Conservation (phyloP, 2,113 vertebrate genomes). For the Leptobrachium ailaonicum region DNA sequence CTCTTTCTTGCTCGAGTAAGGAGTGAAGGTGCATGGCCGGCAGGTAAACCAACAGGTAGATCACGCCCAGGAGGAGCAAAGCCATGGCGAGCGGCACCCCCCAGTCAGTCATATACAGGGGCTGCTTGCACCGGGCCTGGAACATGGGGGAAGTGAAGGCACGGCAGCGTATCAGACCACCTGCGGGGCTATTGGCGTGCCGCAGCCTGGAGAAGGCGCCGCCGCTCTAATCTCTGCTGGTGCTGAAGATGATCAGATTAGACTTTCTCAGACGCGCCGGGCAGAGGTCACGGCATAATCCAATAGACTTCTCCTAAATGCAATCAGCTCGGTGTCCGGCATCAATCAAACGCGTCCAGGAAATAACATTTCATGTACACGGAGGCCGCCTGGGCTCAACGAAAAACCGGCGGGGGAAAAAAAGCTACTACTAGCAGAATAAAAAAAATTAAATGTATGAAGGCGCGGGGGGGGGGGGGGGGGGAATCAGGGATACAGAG, state of each 20-base stretch:
- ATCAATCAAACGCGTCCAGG: too few relatives aligned
- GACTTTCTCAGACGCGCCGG: neutral
- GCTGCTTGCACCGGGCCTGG: conserved; percentile 71
- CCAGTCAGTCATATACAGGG: conserved; percentile 70
- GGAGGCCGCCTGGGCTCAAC: too few relatives aligned
- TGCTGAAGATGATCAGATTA: neutral
- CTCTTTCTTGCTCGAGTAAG: conserved; percentile 60
- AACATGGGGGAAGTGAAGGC: conserved; percentile 52
- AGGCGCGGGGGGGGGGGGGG: too few relatives aligned
- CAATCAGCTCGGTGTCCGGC: too few relatives aligned
- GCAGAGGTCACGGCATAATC: neutral
- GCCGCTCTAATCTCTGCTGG: neutral
- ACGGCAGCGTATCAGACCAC: neutral
- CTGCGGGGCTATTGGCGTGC: neutral
- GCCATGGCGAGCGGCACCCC: conserved; percentile 68
- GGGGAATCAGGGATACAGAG: too few relatives aligned
- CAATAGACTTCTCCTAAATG: too few relatives aligned
- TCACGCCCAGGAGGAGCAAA: conserved; percentile 66
- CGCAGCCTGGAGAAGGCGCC: neutral
- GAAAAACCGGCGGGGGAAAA: too few relatives aligned
- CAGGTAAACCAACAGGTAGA: conserved; percentile 73
- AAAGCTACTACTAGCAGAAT: too few relatives aligned
- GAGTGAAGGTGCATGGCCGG: conserved; percentile 63
- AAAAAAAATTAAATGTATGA: too few relatives aligned
- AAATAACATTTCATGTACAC: too few relatives aligned